Percentiles rank a stretch among this genome's conserved stretches.
Evolutionary conservation across 2,888 invertebrate genomes (phyloP).

Genomic region (Lobophora halterata): DNA sequence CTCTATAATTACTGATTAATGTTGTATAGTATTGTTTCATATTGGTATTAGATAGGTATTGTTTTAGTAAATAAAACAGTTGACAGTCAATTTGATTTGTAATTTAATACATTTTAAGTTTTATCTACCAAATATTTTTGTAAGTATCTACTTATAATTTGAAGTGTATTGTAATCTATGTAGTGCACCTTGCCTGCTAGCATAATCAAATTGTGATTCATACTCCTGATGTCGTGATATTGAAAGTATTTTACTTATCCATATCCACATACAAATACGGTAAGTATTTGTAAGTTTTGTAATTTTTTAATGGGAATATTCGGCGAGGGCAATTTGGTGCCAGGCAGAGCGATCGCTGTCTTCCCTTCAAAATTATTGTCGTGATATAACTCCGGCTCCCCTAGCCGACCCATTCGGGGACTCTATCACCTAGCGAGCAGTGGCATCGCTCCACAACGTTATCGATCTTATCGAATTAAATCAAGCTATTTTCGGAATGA

Average conservation of each 20-base stretch:
- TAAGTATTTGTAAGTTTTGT: slow-evolving; percentile 2
- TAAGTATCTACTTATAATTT: no score
- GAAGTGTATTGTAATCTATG: no score
- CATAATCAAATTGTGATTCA: no score
- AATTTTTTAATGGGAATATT: slow-evolving; percentile 41
- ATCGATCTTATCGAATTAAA: slow-evolving; percentile 24
- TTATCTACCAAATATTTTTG: no score
- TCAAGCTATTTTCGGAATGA: slow-evolving; percentile 28
- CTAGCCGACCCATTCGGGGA: slow-evolving; percentile 47
- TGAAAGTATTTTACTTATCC: no score
- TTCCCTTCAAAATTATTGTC: slow-evolving; percentile 52
- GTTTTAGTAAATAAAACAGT: no score
- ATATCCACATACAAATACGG: no score
- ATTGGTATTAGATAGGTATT: no score
- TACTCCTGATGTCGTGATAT: no score
- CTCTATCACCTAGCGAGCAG: slow-evolving; percentile 33
- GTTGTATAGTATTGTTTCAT: neutral
- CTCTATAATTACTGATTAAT: no score
- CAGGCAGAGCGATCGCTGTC: slow-evolving; percentile 52
- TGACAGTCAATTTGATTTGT: no score
- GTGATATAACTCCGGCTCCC: slow-evolving; percentile 60
- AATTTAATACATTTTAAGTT: slow-evolving; percentile 10
- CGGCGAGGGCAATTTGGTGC: slow-evolving; percentile 53
- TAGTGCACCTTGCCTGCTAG: no score
- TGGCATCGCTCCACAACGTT: slow-evolving; percentile 33